Evolutionary conservation across 92 coral and sea anemone genomes (phyloP).

Genomic region (Epizoanthus illoricatus): DNA sequence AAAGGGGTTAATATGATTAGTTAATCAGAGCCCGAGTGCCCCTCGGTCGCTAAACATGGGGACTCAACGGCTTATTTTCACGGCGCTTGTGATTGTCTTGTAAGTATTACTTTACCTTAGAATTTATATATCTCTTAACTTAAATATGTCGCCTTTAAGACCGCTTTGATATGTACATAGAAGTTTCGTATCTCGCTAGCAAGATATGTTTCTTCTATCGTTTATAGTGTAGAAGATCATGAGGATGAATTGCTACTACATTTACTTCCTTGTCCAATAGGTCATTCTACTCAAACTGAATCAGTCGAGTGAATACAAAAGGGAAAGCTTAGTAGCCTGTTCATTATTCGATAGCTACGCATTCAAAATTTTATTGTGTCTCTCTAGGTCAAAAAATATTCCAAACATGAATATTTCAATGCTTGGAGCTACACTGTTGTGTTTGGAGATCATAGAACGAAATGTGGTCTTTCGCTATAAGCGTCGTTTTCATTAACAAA

Average conservation of each 20-base stretch:
- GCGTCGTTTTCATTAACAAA: too few relatives aligned
- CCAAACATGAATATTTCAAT: too few relatives aligned
- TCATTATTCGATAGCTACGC: too few relatives aligned
- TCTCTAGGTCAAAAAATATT: too few relatives aligned
- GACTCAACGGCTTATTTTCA: conserved; percentile 29
- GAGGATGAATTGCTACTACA: background rate
- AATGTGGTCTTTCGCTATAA: too few relatives aligned
- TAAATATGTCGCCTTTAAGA: background rate
- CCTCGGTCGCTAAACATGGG: conserved; percentile 43
- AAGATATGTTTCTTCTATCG: background rate
- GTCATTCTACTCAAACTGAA: too few relatives aligned
- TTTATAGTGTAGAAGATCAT: conserved; percentile 3
- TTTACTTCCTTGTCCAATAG: background rate
- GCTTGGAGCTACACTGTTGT: too few relatives aligned
- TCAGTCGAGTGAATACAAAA: background rate
- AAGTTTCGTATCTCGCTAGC: background rate
- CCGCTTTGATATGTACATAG: background rate
- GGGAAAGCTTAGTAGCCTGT: too few relatives aligned
- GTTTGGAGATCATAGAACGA: too few relatives aligned
- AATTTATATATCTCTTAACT: background rate
- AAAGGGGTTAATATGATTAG: conserved; percentile 19
- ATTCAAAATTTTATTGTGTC: too few relatives aligned
- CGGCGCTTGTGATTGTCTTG: conserved; percentile 24
- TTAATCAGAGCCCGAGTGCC: conserved; percentile 39
- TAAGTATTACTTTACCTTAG: conserved; percentile 8